A percentile compares a stretch with the other conserved stretches of the same genome.
These are phyloP conservation scores for Lagopus leucura DNA, from an alignment of 2,113 vertebrate species.

Conservation along the genomic window DNA sequence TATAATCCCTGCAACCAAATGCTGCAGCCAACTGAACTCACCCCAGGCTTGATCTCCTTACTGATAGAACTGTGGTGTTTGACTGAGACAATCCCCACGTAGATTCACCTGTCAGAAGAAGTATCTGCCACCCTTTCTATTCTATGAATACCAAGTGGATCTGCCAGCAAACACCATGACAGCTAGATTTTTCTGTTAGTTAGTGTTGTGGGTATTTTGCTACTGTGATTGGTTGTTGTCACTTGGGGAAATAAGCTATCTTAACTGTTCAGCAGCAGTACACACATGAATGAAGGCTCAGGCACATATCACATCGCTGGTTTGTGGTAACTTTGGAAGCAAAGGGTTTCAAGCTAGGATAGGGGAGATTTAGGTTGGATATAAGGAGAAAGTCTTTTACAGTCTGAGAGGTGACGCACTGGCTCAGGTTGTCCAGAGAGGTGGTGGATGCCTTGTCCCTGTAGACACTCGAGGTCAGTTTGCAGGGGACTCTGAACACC, in stretches of 20 bases:
- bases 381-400: no score
- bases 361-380: no score
- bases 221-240: not conserved
- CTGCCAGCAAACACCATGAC: not conserved
- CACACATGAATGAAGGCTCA: not conserved
- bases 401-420: no score
- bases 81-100: not conserved
- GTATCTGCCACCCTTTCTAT: not conserved
- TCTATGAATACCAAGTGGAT: not conserved
- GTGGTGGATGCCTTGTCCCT: no score
- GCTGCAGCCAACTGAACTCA: not conserved
- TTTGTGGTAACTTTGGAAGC: not conserved
- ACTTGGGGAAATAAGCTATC: not conserved
- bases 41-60: not conserved
- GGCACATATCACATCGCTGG: not conserved
- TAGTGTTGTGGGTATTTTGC: not conserved
- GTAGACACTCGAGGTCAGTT: no score
- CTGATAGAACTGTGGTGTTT: not conserved
- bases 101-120: not conserved
- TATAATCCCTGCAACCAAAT: not conserved
- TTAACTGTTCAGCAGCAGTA: not conserved
- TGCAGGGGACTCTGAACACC: no score
- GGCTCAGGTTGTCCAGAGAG: no score
- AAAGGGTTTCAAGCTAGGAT: not conserved
- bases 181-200: not conserved